Conservation (phyloP, 2,113 vertebrate genomes). For the Xenopus laevis region DNA sequence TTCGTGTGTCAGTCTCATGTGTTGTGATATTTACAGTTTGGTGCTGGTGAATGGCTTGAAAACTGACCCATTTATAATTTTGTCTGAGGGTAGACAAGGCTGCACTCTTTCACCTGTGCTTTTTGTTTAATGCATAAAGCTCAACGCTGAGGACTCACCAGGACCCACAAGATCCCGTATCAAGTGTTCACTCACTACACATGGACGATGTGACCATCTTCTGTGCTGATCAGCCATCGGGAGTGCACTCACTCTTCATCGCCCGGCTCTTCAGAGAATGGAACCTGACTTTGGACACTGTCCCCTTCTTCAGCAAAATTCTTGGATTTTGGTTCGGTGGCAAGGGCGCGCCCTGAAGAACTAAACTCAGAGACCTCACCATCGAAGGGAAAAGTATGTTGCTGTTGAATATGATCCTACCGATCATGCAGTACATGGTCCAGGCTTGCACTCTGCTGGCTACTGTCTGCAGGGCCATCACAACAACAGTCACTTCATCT, state of each 20-base stretch:
- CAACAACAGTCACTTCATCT: not conserved
- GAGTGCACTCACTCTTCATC: not conserved
- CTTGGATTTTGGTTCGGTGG: no score
- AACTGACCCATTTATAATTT: not conserved
- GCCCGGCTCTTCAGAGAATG: not conserved
- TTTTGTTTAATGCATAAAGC: constrained; percentile 10
- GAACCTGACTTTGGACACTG: no score
- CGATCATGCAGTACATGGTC: not conserved
- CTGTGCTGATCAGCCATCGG: not conserved
- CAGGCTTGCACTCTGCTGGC: not conserved
- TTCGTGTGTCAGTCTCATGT: not conserved
- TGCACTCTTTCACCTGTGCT: constrained; percentile 12
- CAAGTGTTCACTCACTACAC: constrained; percentile 8
- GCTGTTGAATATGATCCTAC: not conserved
- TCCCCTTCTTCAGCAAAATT: no score
- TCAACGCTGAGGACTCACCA: not conserved
- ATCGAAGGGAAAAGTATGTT: not conserved
- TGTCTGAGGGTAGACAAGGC: not conserved
- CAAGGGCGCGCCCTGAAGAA: not conserved
- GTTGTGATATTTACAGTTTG: not conserved
- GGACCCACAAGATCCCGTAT: not conserved
- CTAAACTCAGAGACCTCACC: not conserved
- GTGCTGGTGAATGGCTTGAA: not conserved
- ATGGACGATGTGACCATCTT: constrained; percentile 10
- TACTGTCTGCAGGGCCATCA: no score